Conservation (phyloP, 2,113 vertebrate genomes). For the Semicossyphus pulcher region DNA sequence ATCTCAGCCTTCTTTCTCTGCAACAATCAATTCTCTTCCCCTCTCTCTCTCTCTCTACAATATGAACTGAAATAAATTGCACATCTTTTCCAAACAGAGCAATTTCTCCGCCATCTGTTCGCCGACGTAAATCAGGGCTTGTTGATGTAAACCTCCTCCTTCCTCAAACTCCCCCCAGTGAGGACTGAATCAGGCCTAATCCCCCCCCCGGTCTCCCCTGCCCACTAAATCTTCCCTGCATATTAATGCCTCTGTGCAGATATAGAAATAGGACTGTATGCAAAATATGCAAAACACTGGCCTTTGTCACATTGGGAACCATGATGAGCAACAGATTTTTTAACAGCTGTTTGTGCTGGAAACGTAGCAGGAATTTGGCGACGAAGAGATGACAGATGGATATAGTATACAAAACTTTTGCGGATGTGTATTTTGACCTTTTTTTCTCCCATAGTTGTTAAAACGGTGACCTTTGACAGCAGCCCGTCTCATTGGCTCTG, state of each 20-base stretch:
- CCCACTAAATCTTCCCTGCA: slow-evolving; percentile 70
- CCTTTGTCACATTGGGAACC: neutral
- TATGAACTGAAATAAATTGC: slow-evolving; percentile 73
- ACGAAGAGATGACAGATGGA: too few species aligned
- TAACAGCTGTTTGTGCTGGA: neutral
- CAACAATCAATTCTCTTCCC: neutral
- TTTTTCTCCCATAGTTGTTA: neutral
- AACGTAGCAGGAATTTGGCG: neutral
- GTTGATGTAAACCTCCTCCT: slow-evolving; percentile 75
- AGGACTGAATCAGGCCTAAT: slow-evolving; percentile 58
- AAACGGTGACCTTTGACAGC: neutral
- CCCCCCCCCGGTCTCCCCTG: slow-evolving; percentile 45
- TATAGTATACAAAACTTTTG: too few species aligned
- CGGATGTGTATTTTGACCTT: neutral
- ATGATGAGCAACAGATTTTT: slow-evolving; percentile 9
- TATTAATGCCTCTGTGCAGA: slow-evolving; percentile 66
- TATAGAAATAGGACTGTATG: slow-evolving; percentile 38
- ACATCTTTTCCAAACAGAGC: slow-evolving; percentile 80
- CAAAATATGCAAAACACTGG: slow-evolving; percentile 60
- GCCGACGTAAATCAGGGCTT: slow-evolving; percentile 72
- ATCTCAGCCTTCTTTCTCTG: neutral
- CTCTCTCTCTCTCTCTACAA: slow-evolving; percentile 19
- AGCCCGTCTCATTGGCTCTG: neutral
- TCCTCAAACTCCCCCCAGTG: slow-evolving; percentile 60
- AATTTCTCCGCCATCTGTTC: slow-evolving; percentile 82